Evolutionary conservation across 1,140 invertebrate species (phyloP).

Genomic region (Gonatopus flavifemur): DNA sequence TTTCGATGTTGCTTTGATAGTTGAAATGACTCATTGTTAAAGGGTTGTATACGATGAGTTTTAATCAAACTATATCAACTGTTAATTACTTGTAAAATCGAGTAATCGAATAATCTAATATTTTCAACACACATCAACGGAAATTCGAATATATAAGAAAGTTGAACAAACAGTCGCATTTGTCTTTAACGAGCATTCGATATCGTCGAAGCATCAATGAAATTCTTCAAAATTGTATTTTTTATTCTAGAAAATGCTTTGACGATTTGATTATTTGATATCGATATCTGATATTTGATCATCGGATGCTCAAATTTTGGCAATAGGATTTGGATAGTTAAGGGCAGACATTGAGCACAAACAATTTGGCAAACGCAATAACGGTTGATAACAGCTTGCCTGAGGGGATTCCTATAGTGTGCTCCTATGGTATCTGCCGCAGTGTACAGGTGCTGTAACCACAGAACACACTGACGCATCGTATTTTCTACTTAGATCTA

Average conservation of each 20-base stretch:
- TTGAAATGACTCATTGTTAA: too few species aligned
- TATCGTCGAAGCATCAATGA: conserved; percentile 21
- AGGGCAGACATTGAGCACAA: conserved; percentile 48
- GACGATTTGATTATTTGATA: neutral
- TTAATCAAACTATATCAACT: conserved; percentile 56
- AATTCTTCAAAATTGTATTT: neutral
- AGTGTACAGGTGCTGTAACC: conserved; percentile 75
- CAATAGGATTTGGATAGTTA: conserved; percentile 25
- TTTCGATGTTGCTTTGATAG: too few species aligned
- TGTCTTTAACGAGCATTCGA: conserved; percentile 30
- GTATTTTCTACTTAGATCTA: conserved; percentile 39
- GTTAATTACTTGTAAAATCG: conserved; percentile 35
- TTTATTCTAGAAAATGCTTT: neutral
- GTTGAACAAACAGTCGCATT: conserved; percentile 44
- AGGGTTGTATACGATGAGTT: too few species aligned
- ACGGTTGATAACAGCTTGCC: conserved; percentile 68
- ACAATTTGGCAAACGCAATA: conserved; percentile 50
- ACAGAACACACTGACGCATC: conserved; percentile 56
- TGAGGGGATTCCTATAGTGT: conserved; percentile 73
- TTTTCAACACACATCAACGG: conserved; percentile 1
- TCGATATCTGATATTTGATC: too few species aligned
- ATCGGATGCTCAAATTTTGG: conserved; percentile 5
- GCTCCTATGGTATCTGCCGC: conserved; percentile 65
- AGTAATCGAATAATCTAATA: conserved; percentile 2
- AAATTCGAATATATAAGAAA: conserved; percentile 5